A percentile compares a stretch with the other conserved stretches of the same genome.
Conservation (phyloP, 2,113 vertebrate genomes). For the Gorsachius goisagi region DNA sequence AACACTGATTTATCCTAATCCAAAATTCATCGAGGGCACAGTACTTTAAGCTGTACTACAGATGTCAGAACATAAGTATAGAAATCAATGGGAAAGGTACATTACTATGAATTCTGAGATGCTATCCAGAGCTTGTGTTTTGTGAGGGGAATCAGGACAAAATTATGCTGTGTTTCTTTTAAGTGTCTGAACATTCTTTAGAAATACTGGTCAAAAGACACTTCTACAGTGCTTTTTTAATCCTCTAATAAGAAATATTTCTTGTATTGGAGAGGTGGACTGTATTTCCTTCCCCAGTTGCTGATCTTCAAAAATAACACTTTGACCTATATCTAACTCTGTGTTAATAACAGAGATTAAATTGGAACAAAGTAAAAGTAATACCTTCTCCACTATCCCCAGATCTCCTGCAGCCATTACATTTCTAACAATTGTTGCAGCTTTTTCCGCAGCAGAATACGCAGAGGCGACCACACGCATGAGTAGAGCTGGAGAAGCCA, state of each 20-base stretch:
- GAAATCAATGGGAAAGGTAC: neutral
- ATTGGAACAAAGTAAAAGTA: neutral
- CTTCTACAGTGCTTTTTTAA: neutral
- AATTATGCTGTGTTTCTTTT: neutral
- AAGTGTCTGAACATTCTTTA: neutral
- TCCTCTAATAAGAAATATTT: neutral
- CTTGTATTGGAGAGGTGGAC: neutral
- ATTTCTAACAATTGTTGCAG: conserved; percentile 84
- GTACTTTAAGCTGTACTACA: neutral
- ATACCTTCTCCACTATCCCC: conserved; percentile 93
- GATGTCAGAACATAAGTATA: neutral
- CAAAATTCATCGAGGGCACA: neutral
- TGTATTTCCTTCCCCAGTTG: neutral
- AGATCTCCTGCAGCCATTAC: conserved; percentile 90
- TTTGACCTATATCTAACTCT: neutral
- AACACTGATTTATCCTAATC: neutral
- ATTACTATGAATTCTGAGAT: neutral
- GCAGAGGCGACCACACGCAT: conserved; percentile 90
- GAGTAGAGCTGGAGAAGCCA: conserved; percentile 85
- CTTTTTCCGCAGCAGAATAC: conserved; percentile 85
- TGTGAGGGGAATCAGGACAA: neutral
- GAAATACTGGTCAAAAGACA: neutral
- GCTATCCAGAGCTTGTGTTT: neutral
- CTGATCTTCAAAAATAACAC: neutral
- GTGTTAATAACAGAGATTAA: neutral